These are phyloP conservation scores for Chirona hameri DNA, from an alignment of 2,888 invertebrate genomes.

Conservation along the genomic window DNA sequence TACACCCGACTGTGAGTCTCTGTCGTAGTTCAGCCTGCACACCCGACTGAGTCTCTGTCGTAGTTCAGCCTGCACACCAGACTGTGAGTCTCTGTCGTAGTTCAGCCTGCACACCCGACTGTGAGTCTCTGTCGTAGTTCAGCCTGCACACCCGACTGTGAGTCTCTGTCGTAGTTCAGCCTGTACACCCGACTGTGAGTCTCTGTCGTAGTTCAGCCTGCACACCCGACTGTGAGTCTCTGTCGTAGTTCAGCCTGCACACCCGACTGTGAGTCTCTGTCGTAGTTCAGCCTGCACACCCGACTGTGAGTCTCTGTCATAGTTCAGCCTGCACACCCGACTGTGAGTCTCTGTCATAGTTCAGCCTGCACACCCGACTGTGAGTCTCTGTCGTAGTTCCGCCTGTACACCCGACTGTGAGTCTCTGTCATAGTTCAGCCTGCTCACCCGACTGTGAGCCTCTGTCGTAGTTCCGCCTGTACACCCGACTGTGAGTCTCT, in stretches of 20 bases:
- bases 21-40: slow-evolving; percentile 30
- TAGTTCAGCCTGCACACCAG: background rate
- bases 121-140: slow-evolving; percentile 29
- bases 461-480: slow-evolving; percentile 29
- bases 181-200: slow-evolving; percentile 2
- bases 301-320: slow-evolving; percentile 28
- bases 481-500: background rate
- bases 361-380: slow-evolving; percentile 5
- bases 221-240: background rate
- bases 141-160: slow-evolving; percentile 6
- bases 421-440: slow-evolving; percentile 30
- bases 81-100: slow-evolving; percentile 27
- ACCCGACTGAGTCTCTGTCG: slow-evolving; percentile 29
- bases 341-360: slow-evolving; percentile 29
- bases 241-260: slow-evolving; percentile 30
- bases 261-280: slow-evolving; percentile 25
- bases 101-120: slow-evolving; percentile 7
- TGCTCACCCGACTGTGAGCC: background rate
- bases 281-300: slow-evolving; percentile 24
- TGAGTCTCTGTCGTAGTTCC: slow-evolving; percentile 30
- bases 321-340: background rate
- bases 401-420: slow-evolving; percentile 1
- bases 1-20: background rate
- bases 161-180: slow-evolving; percentile 30
- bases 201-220: slow-evolving; percentile 28